These are phyloP conservation scores for Leuciscus idus DNA, from an alignment of 2,113 vertebrate species.

Conservation along the genomic window DNA sequence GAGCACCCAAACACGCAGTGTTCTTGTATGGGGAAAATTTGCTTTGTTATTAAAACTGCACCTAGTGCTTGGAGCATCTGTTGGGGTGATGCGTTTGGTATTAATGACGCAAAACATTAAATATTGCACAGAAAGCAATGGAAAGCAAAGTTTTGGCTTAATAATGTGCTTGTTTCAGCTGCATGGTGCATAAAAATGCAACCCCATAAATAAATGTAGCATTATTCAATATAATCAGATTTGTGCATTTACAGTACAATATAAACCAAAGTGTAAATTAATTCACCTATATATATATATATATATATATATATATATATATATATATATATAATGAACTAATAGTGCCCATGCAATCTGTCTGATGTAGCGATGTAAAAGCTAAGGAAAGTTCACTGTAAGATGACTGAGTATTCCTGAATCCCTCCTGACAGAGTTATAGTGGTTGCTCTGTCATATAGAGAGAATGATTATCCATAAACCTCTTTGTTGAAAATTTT, in stretches of 20 bases:
- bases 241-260: background rate
- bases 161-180: background rate
- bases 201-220: background rate
- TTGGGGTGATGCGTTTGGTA: background rate
- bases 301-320: background rate
- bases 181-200: background rate
- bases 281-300: background rate
- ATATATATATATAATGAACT: background rate
- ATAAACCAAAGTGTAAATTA: background rate
- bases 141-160: background rate
- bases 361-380: background rate
- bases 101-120: background rate
- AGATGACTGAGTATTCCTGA: background rate
- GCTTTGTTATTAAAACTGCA: background rate
- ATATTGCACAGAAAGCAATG: background rate
- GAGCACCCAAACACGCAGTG: background rate
- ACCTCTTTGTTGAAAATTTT: background rate
- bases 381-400: background rate
- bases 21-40: background rate
- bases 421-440: background rate
- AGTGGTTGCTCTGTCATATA: background rate
- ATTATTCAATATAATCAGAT: background rate
- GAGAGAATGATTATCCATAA: conserved; percentile 16
- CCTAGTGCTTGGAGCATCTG: background rate
- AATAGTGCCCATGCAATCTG: background rate